Evolutionary conservation across 2,888 invertebrate species (phyloP).

Genomic region (Macroteleia sp.): DNA sequence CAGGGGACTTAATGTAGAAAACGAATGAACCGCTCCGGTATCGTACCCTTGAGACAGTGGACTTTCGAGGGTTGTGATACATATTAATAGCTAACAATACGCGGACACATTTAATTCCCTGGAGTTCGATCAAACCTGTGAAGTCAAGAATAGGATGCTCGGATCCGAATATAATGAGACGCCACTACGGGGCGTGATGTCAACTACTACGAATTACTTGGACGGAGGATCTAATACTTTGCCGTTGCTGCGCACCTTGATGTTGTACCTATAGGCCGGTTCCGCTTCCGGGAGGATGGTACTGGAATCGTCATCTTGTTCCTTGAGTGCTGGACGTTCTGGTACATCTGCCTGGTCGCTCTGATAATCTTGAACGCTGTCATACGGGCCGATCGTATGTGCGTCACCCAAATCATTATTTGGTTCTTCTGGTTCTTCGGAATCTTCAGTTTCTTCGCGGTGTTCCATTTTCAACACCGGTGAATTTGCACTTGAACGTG

Average conservation of each 20-base stretch:
- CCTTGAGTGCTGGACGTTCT: slow-evolving; percentile 68
- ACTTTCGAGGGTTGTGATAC: not conserved
- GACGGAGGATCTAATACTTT: slow-evolving; percentile 83
- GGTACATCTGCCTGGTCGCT: slow-evolving; percentile 84
- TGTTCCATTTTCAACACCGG: slow-evolving; percentile 72
- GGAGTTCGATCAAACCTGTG: not conserved
- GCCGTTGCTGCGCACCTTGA: slow-evolving; percentile 82
- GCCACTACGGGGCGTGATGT: slow-evolving; percentile 50
- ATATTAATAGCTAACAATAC: not conserved
- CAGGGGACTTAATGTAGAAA: slow-evolving; percentile 1
- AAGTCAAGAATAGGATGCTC: slow-evolving; percentile 11
- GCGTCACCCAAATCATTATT: slow-evolving; percentile 75
- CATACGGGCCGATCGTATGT: slow-evolving; percentile 87
- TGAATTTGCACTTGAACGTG: slow-evolving; percentile 56
- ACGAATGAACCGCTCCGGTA: not conserved
- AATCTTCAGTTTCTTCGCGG: slow-evolving; percentile 68
- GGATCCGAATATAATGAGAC: slow-evolving; percentile 22
- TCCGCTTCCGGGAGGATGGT: slow-evolving; percentile 81
- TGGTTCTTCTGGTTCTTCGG: slow-evolving; percentile 71
- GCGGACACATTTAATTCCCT: not conserved
- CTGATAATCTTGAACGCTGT: slow-evolving; percentile 84
- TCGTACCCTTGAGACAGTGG: not conserved
- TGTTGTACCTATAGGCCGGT: slow-evolving; percentile 82
- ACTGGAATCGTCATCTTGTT: slow-evolving; percentile 80
- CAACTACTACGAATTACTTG: slow-evolving; percentile 76